Evolutionary conservation across 2,797 vertebrate genomes (phyloP), one percentile per base, ranked within the genome.

Genomic region (Pristis pectinata): DNA sequence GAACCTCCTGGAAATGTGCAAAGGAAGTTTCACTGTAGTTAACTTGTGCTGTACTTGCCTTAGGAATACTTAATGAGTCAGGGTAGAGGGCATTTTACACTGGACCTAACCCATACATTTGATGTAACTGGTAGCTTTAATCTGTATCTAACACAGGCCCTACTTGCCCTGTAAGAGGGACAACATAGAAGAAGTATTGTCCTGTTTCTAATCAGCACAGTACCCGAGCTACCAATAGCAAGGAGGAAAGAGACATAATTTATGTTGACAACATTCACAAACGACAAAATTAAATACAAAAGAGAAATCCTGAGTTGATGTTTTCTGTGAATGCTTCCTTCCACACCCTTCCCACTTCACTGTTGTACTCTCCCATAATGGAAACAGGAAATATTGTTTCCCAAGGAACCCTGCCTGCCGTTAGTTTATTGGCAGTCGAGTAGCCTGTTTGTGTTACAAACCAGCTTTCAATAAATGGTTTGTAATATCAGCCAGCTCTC

Each of bases 341-440:
- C 61, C 9, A 41, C 59, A 91, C 87, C 85, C 53, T 59, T 61
- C 19, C 34, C 61, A 41, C 1, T 64, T 19, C 4, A 8, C 19
- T 8, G 34, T 5, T 64, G 13, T 61, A 91, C 17, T 22, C 87
- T 41, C 59, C 87, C 34, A 91, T 3, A 91, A 67, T 22, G 56
- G 87, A 67, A 91, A 67, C 59, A 91, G 87, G 87, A 67, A 64
- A 91, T 67, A 91, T 91, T 41, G 91, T 67, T 91, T 91, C 59
- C 53, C 87, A 17, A 91, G n/a, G 34, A 91, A 22, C 56, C 61
- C 30, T 17, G 34, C 56, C 17, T 17, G 1, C 8, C 91, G n/a
- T 19, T 2, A 19, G 59, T 91, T 91, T 41, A 24, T 17, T 59
- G 22, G 10, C 87, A 24, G 34, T 22, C 34, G 37, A n/a, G 27